These are phyloP conservation scores for Archips xylosteana DNA, from an alignment of 2,888 invertebrate species.

Conservation along the genomic window DNA sequence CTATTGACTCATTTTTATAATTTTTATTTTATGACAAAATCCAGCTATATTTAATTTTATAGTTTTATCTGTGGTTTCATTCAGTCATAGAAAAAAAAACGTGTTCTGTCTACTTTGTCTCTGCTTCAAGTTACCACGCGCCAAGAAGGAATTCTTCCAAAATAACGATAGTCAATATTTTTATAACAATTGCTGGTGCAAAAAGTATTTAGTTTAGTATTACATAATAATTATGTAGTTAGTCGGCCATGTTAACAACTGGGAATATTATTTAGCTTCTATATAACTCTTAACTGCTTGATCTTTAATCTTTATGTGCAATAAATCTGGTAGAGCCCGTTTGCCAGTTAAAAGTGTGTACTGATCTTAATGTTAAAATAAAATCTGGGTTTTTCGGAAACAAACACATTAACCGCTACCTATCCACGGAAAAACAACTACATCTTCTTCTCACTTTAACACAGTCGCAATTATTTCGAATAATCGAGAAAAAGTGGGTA, in stretches of 20 bases:
- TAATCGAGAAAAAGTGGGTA: neutral
- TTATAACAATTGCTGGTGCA: slow-evolving; percentile 73
- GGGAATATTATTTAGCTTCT: neutral
- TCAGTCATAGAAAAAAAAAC: too few species aligned
- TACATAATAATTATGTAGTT: slow-evolving; percentile 45
- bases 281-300: neutral
- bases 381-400: neutral
- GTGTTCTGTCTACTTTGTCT: slow-evolving; percentile 12
- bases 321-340: neutral
- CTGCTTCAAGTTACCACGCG: slow-evolving; percentile 40
- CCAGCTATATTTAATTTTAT: too few species aligned
- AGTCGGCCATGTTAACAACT: slow-evolving; percentile 44
- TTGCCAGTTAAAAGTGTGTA: neutral
- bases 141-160: slow-evolving; percentile 59
- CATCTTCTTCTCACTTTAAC: neutral
- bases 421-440: neutral
- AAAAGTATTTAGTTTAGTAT: slow-evolving; percentile 69
- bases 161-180: slow-evolving; percentile 73
- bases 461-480: neutral
- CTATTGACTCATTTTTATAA: too few species aligned
- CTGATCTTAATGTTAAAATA: neutral
- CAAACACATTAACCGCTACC: too few species aligned
- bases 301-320: neutral
- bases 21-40: too few species aligned
- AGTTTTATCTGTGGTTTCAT: too few species aligned